These are phyloP conservation scores for Damaliscus lunatus DNA, from an alignment of 2,113 vertebrate species.

Conservation along the genomic window DNA sequence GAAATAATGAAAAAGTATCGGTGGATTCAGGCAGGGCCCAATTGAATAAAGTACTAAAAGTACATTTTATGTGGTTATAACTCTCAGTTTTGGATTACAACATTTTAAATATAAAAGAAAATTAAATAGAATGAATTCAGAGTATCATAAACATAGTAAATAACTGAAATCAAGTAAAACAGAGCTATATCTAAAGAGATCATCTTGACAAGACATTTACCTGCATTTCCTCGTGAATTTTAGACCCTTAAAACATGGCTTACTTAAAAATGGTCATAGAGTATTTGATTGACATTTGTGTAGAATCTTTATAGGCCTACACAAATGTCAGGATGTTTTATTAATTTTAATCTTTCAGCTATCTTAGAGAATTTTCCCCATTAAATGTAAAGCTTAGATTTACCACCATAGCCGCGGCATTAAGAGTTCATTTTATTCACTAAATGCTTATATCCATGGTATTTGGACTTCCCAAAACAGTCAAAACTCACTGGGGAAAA, in stretches of 20 bases:
- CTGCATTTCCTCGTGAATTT: constrained; percentile 25
- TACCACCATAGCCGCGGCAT: neutral
- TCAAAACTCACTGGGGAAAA: neutral
- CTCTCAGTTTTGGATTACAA: neutral
- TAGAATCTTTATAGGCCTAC: neutral
- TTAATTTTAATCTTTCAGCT: constrained; percentile 21
- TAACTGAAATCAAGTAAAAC: constrained; percentile 26
- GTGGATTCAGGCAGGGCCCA: neutral
- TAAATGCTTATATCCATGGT: neutral
- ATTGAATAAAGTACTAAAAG: neutral
- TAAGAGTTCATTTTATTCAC: neutral
- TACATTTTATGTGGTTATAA: neutral
- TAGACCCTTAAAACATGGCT: neutral
- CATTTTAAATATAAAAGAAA: constrained; percentile 37
- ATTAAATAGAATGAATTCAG: neutral
- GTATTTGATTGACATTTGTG: neutral
- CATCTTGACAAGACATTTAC: constrained; percentile 2
- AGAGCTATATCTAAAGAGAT: neutral
- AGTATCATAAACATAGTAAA: neutral
- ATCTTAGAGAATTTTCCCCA: neutral
- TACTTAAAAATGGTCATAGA: constrained; percentile 6
- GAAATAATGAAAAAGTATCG: neutral
- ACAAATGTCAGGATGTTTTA: constrained; percentile 23
- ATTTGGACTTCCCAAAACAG: neutral
- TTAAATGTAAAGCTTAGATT: constrained; percentile 7